Evolutionary conservation across 2,797 vertebrate species (phyloP), one percentile per base, ranked within the genome.

Genomic region (Staurois parvus): DNA sequence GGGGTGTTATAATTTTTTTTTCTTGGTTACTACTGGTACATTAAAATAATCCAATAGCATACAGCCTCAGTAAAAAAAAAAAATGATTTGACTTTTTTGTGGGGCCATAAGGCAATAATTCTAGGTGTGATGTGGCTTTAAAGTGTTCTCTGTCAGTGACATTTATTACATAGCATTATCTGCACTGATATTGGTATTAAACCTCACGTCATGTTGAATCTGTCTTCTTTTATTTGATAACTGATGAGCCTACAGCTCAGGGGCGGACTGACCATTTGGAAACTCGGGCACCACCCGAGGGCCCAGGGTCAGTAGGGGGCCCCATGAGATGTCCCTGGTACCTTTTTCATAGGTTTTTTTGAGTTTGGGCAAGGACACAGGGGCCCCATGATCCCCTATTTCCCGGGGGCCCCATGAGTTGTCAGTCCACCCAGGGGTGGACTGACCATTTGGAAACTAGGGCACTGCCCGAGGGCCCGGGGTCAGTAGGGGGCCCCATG

Each of bases 161-260:
- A 70, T 84, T 84, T 77, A 84, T 70, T 66, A 76, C 64, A 29
- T 48, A 21, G 40, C 48, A 32, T 84, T 28, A 56, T 21, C 30
- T 77, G 42, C 64, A 64, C 40, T 34, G 21, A 69, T 52, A 52
- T 29, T 59, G 21, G 17, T 56, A 68, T 68, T 76, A 76, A 81
- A 40, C 90, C 93, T 89, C 66, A 59, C 52, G 67, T 37, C 78
- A 34, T 21, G 69, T 72, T 59, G 52, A 80, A 80, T 72, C 67
- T 80, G 21, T 37, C 69, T 15, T n/a, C 78, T 72, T 72, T 24
- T 59, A 26, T 52, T 80, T 48, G 42, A 72, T 19, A 34, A 72
- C 83, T 81, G 88, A 89, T 94, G 91, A 91, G 91, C 91, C 90
- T 64, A 26, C 59, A 64, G 59, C 59, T n/a, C n/a, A n/a, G n/a